phyloP scores from a whole-genome alignment of 2,797 vertebrate species.

The Sebastolobus altivelis region DNA sequence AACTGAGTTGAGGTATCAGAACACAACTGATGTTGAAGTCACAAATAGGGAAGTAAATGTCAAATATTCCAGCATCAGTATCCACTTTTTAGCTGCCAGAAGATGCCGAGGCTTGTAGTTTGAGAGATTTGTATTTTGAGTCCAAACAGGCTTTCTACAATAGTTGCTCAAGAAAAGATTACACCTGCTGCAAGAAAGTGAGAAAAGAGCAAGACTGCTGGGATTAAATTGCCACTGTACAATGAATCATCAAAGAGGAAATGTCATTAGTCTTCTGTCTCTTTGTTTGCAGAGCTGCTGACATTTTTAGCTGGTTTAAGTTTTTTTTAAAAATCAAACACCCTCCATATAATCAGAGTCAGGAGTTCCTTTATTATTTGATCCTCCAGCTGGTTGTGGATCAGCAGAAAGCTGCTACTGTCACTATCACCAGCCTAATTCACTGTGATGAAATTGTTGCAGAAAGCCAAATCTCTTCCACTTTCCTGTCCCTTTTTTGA shows the following conservation, averaged over 20 bases:
- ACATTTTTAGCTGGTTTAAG: conserved; percentile 14
- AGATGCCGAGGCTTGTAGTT: background rate
- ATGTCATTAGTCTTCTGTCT: background rate
- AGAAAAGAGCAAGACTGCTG: background rate
- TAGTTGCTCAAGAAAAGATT: conserved; percentile 31
- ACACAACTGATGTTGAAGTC: background rate
- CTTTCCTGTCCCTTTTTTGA: conserved; percentile 18
- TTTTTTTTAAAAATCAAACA: conserved; percentile 15
- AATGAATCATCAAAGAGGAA: background rate
- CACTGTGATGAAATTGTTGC: conserved; percentile 33
- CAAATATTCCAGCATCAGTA: background rate
- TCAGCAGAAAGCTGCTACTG: conserved; percentile 42
- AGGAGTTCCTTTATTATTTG: conserved; percentile 8
- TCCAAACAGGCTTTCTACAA: conserved; percentile 17
- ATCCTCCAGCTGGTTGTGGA: conserved; percentile 29
- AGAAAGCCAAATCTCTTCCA: conserved; percentile 3
- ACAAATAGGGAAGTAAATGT: background rate
- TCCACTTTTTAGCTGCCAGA: background rate
- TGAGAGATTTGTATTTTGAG: background rate
- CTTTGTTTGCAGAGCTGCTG: background rate
- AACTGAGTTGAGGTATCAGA: background rate
- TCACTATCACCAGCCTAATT: conserved; percentile 20
- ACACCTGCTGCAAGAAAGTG: background rate
- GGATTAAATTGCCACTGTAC: background rate
- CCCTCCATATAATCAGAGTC: conserved; percentile 14